Conservation (phyloP, 1,140 invertebrate genomes). For the Apis dorsata region DNA sequence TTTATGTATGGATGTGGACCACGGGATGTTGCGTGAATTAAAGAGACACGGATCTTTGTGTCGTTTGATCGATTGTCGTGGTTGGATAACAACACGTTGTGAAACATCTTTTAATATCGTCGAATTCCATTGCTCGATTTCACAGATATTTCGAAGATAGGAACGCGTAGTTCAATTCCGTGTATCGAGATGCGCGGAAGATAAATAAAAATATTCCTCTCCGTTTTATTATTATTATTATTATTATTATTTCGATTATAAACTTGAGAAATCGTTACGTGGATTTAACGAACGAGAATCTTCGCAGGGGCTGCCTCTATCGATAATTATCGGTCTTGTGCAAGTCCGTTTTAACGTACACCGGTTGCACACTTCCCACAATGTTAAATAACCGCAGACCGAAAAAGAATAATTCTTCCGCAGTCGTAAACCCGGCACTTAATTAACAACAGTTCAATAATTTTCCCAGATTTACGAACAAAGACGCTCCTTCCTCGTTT, state of each 20-base stretch:
- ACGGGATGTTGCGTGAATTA: background rate
- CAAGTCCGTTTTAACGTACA: background rate
- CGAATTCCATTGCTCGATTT: too few relatives aligned
- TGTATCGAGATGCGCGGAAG: too few relatives aligned
- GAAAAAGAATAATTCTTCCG: too few relatives aligned
- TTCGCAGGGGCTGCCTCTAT: too few relatives aligned
- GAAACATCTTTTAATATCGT: background rate
- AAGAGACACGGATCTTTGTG: too few relatives aligned
- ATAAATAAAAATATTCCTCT: too few relatives aligned
- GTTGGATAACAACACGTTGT: background rate
- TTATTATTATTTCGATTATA: too few relatives aligned
- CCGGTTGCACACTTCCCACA: background rate
- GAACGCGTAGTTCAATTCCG: too few relatives aligned
- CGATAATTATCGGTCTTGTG: background rate
- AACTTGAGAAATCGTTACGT: background rate
- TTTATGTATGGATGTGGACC: conserved; percentile 65
- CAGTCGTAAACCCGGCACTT: background rate
- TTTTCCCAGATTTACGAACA: conserved; percentile 2
- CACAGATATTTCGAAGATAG: too few relatives aligned
- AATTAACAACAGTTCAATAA: background rate
- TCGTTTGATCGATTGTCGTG: too few relatives aligned
- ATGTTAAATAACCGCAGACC: background rate
- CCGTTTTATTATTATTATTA: too few relatives aligned
- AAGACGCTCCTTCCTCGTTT: background rate
- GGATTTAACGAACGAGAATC: background rate